These are phyloP conservation scores for Argyrosomus japonicus DNA, from an alignment of 2,113 vertebrate genomes.

Conservation along the genomic window DNA sequence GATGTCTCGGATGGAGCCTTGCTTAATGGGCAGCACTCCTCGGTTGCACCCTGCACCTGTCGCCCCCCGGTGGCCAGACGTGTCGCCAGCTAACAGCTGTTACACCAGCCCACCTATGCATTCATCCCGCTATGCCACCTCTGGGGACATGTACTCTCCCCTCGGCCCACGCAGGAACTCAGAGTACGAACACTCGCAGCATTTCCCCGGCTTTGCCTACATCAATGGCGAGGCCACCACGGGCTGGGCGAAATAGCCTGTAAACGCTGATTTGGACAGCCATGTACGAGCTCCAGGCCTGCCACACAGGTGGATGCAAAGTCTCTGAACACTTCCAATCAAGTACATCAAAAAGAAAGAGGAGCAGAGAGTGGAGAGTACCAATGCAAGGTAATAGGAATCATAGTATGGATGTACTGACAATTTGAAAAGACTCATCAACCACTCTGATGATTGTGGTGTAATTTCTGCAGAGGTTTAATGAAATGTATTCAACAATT, in stretches of 20 bases:
- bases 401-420: constrained; percentile 43
- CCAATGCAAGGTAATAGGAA: constrained; percentile 37
- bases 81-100: constrained; percentile 92
- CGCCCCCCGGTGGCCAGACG: constrained; percentile 95
- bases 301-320: constrained; percentile 30
- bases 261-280: constrained; percentile 20
- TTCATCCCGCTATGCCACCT: constrained; percentile 91
- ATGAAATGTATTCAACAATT: constrained; percentile 36
- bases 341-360: constrained; percentile 24
- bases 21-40: constrained; percentile 93
- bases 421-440: constrained; percentile 49
- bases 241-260: constrained; percentile 93
- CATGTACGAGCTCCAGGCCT: constrained; percentile 18
- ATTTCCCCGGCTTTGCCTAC: constrained; percentile 99
- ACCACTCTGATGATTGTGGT: constrained; percentile 45
- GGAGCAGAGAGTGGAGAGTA: constrained; percentile 40
- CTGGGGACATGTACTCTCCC: constrained; percentile 95
- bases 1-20: constrained; percentile 96
- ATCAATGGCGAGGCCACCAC: constrained; percentile 98
- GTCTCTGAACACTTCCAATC: constrained; percentile 55
- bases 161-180: constrained; percentile 94
- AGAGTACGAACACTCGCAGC: constrained; percentile 98
- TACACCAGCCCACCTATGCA: constrained; percentile 95
- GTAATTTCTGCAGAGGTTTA: constrained; percentile 40
- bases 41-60: constrained; percentile 93